Percentiles rank a stretch among this genome's conserved stretches.
Evolutionary conservation across 2,797 vertebrate species (phyloP).

Genomic region (Pseudochirops cupreus): DNA sequence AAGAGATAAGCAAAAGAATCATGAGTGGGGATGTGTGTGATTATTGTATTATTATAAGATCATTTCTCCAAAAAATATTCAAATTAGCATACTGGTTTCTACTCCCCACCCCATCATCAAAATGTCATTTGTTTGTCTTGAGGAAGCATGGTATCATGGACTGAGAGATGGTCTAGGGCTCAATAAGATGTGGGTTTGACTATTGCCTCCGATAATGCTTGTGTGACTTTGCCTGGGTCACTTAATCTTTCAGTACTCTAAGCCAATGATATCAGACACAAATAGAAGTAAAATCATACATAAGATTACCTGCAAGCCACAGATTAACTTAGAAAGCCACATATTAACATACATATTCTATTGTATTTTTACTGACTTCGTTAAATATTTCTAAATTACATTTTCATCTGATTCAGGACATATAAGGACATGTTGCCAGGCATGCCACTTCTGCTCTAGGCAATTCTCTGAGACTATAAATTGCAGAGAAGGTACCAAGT

Average conservation of each 20-base stretch:
- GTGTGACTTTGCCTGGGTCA: background rate
- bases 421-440: background rate
- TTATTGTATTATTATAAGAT: background rate
- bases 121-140: background rate
- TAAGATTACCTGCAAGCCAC: background rate
- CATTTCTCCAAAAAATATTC: constrained; percentile 35
- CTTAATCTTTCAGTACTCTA: background rate
- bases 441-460: background rate
- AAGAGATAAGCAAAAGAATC: background rate
- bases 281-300: background rate
- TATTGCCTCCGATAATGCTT: background rate
- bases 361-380: background rate
- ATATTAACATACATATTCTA: background rate
- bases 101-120: background rate
- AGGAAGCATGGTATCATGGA: background rate
- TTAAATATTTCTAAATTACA: background rate
- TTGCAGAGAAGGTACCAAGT: background rate
- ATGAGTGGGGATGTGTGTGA: background rate
- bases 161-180: background rate
- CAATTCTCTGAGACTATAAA: background rate
- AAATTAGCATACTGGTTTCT: constrained; percentile 29
- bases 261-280: background rate
- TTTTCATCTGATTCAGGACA: background rate
- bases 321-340: background rate
- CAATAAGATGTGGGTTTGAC: background rate